Evolutionary conservation across 2,113 vertebrate genomes (phyloP).

Genomic region (Rallus limicola): DNA sequence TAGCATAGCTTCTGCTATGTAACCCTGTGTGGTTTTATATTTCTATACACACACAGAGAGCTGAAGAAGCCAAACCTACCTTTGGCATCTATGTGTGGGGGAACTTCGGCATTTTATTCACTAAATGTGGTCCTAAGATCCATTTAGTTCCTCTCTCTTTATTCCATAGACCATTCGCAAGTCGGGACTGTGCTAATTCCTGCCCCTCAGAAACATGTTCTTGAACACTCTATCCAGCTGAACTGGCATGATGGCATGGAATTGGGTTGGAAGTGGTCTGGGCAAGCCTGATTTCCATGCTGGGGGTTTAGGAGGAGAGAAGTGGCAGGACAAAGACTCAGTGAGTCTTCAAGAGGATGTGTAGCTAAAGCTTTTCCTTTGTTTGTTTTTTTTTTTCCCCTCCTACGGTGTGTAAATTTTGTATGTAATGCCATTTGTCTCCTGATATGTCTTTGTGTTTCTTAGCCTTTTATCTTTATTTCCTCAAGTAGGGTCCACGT

Average conservation of each 20-base stretch:
- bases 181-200: neutral
- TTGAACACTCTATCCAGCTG: neutral
- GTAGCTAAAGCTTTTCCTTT: neutral
- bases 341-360: neutral
- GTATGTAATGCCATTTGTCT: neutral
- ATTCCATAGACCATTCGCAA: neutral
- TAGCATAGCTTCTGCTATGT: slow-evolving; percentile 18
- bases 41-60: neutral
- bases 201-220: neutral
- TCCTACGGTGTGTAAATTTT: neutral
- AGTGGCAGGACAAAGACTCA: neutral
- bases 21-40: slow-evolving; percentile 24
- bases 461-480: neutral
- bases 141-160: neutral
- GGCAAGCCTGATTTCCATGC: neutral
- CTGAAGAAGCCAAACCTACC: slow-evolving; percentile 1
- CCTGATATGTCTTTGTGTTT: neutral
- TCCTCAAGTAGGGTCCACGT: neutral
- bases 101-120: neutral
- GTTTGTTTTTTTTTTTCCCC: neutral
- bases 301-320: neutral
- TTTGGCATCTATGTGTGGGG: neutral
- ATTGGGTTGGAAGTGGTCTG: neutral
- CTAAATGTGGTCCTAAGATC: neutral
- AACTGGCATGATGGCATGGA: neutral